Evolutionary conservation across 2,113 vertebrate genomes (phyloP), one percentile per base, ranked within the genome.

Genomic region (Heterochromis multidens): DNA sequence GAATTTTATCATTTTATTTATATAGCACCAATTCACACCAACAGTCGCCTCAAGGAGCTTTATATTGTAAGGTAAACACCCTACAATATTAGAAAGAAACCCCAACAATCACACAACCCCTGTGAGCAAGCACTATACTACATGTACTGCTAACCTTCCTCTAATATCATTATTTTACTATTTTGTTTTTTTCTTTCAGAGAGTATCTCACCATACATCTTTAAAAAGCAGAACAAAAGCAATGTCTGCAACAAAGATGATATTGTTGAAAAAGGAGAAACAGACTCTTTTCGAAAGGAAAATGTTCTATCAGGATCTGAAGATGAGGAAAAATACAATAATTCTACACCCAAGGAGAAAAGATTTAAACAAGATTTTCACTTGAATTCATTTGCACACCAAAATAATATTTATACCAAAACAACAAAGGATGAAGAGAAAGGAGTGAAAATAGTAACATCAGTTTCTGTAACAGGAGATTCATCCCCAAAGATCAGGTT

Each of bases 401-500:
- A 89, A 88, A 91, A 88, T 60, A 88, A 80, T 46, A 43, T 84
- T 83, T 35, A 84, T 17, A 89, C 25, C 11, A 83, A 90, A 83
- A 92, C 89, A 0, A 80, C 77, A 37, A 84, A 81, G 29, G 62
- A 92, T 43, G 56, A 37, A 57, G 91, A 91, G 43, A 90, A 52
- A 49, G 87, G 89, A 52, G 40, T 95, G 33, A 95, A 82, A 62
- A 93, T 96, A 60, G 90, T 95, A 52, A 95, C 96, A 5, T 95
- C 92, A 0, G 93, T 97, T 81, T 95, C 93, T 17, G 93, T 96
- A 70, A 84, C 94, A 82, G 86, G 94, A 29, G 82, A 88, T 23
- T 89, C 90, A 3, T 70, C 90, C 46, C 93, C 92, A 60, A 96
- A 94, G 88, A 95, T 96, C 77, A 92, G 88, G 1, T 74, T 95